A percentile compares a stretch with the other conserved stretches of the same genome.
These are phyloP conservation scores for Andrena haemorrhoa DNA, from an alignment of 2,888 invertebrate genomes.

Conservation along the genomic window DNA sequence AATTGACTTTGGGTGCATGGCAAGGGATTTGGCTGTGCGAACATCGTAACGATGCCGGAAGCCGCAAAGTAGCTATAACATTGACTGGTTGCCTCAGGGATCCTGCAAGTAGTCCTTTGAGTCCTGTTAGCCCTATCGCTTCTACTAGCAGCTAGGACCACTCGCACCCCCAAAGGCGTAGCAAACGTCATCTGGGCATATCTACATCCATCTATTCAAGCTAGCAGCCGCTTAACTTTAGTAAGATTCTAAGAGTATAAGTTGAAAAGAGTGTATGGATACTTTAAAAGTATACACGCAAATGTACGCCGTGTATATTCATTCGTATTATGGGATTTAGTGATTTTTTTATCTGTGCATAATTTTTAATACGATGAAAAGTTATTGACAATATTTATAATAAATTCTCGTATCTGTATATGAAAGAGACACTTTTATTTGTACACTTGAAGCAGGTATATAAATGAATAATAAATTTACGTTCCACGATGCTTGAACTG, in stretches of 20 bases:
- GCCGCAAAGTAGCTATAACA: slow-evolving; percentile 95
- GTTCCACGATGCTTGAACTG: slow-evolving; percentile 18
- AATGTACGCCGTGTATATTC: slow-evolving; percentile 18
- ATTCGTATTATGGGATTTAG: slow-evolving; percentile 21
- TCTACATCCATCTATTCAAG: slow-evolving; percentile 83
- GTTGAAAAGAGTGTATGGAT: slow-evolving; percentile 76
- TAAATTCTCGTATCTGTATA: slow-evolving; percentile 15
- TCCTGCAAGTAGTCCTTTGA: slow-evolving; percentile 94
- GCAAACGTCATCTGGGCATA: slow-evolving; percentile 83
- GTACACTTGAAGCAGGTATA: slow-evolving; percentile 22
- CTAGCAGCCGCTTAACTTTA: slow-evolving; percentile 83
- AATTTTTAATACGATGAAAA: slow-evolving; percentile 28
- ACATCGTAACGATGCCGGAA: slow-evolving; percentile 98
- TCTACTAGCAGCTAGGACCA: slow-evolving; percentile 97
- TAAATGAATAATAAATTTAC: slow-evolving; percentile 8
- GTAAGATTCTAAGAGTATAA: slow-evolving; percentile 80
- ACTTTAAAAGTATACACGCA: slow-evolving; percentile 51
- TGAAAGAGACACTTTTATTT: slow-evolving; percentile 23
- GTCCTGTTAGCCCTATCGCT: slow-evolving; percentile 93
- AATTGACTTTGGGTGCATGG: slow-evolving; percentile 98
- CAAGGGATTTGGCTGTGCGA: slow-evolving; percentile 99
- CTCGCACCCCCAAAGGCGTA: slow-evolving; percentile 86
- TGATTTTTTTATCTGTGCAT: slow-evolving; percentile 13
- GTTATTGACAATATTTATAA: slow-evolving; percentile 35
- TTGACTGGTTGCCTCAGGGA: slow-evolving; percentile 96